A percentile compares a stretch with the other conserved stretches of the same genome.
Evolutionary conservation across 1,140 invertebrate genomes (phyloP).

Genomic region (Saxidomus purpurata): DNA sequence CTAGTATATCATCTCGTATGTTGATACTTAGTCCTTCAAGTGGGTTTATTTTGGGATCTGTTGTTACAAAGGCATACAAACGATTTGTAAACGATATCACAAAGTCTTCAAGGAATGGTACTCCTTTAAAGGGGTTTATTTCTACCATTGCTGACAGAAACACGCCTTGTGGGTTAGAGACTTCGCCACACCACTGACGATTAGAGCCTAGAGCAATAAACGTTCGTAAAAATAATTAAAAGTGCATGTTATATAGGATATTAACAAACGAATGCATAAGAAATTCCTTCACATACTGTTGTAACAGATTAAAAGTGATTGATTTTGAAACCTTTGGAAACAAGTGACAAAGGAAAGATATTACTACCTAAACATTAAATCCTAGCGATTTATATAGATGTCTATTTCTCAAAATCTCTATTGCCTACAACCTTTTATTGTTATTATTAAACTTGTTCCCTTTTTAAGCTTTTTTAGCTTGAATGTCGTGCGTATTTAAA

Average conservation of each 20-base stretch:
- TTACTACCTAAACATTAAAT: no score
- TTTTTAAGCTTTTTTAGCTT: neutral
- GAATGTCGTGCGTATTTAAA: neutral
- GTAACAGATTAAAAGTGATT: neutral
- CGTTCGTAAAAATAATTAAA: no score
- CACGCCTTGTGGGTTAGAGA: conserved; percentile 43
- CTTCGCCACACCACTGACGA: conserved; percentile 34
- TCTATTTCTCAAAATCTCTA: no score
- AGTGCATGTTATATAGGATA: neutral
- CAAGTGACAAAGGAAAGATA: no score
- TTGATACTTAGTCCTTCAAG: neutral
- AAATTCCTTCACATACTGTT: neutral
- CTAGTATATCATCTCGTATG: neutral
- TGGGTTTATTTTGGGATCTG: neutral
- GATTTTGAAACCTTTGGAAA: neutral
- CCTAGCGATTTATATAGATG: no score
- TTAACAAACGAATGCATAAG: neutral
- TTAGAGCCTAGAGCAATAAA: neutral
- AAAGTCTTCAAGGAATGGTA: conserved; percentile 35
- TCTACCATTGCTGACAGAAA: conserved; percentile 38
- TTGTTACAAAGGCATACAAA: conserved; percentile 1
- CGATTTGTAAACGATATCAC: neutral
- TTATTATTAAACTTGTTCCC: no score
- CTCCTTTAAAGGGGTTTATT: conserved; percentile 21
- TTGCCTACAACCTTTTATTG: no score